Evolutionary conservation across 1,140 invertebrate genomes (phyloP).

Genomic region (Zaprionus inermis): DNA sequence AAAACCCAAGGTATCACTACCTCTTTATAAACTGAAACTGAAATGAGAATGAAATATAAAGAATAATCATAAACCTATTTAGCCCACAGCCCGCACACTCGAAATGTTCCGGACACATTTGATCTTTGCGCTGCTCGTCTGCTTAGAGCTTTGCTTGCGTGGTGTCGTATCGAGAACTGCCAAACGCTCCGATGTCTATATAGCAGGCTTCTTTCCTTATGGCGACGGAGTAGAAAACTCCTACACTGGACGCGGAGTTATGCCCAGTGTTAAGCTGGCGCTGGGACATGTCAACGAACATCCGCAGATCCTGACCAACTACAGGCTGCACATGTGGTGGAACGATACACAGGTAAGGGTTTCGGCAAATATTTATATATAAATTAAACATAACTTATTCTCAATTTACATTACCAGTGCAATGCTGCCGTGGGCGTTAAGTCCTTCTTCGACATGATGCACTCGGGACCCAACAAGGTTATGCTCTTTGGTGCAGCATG

Average conservation of each 20-base stretch:
- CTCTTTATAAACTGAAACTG: background rate
- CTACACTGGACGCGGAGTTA: conserved; percentile 93
- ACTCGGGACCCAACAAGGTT: conserved; percentile 94
- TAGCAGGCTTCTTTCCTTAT: conserved; percentile 96
- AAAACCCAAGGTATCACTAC: too few relatives aligned
- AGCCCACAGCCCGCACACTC: conserved; percentile 40
- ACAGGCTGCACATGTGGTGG: conserved; percentile 96
- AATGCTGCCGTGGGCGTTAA: conserved; percentile 99
- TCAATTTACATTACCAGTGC: conserved; percentile 89
- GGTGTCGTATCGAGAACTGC: conserved; percentile 51
- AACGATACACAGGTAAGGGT: conserved; percentile 95
- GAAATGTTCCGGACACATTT: conserved; percentile 49
- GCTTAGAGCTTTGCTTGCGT: conserved; percentile 15
- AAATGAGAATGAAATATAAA: background rate
- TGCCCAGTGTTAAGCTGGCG: conserved; percentile 96
- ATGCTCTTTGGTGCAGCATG: conserved; percentile 99
- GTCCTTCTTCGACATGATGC: conserved; percentile 99
- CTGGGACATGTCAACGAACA: conserved; percentile 97
- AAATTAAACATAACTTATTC: conserved; percentile 2
- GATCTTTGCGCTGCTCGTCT: conserved; percentile 35
- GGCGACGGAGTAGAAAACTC: conserved; percentile 90
- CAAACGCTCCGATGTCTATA: conserved; percentile 90
- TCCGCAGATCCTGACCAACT: conserved; percentile 92
- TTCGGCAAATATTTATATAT: background rate
- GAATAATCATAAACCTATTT: background rate